Conservation (phyloP, 2,888 invertebrate genomes). For the Muschampia plurimacula region DNA sequence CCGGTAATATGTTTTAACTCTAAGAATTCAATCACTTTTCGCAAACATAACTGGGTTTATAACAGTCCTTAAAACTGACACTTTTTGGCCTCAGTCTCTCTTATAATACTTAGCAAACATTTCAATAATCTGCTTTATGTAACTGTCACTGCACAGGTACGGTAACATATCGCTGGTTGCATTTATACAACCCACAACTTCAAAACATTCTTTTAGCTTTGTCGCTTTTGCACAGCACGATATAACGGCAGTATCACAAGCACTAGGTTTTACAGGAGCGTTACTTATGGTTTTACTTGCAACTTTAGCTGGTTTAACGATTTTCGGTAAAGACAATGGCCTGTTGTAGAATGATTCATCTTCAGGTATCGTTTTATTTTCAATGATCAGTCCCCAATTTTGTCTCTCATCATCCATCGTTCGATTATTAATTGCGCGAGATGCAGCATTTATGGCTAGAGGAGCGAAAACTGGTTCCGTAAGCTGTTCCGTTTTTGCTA, state of each 20-base stretch:
- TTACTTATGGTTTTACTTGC: neutral
- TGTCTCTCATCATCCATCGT: constrained; percentile 65
- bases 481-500: neutral
- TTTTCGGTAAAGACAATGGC: constrained; percentile 44
- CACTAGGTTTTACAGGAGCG: neutral
- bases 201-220: constrained; percentile 38
- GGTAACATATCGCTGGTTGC: constrained; percentile 9
- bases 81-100: neutral
- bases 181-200: constrained; percentile 39
- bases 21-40: neutral
- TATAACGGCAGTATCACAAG: constrained; percentile 44
- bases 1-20: neutral
- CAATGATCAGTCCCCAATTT: constrained; percentile 67
- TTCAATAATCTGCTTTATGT: constrained; percentile 1
- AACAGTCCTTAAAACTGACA: neutral
- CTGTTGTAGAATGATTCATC: constrained; percentile 44
- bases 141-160: neutral
- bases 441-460: neutral
- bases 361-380: constrained; percentile 48
- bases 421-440: constrained; percentile 53
- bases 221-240: constrained; percentile 40
- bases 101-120: constrained; percentile 6
- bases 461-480: neutral
- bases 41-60: neutral
- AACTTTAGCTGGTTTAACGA: neutral